Percentiles rank a stretch among this genome's conserved stretches.
These are phyloP conservation scores for Silurus aristotelis DNA, from an alignment of 2,797 vertebrate species.

Conservation along the genomic window DNA sequence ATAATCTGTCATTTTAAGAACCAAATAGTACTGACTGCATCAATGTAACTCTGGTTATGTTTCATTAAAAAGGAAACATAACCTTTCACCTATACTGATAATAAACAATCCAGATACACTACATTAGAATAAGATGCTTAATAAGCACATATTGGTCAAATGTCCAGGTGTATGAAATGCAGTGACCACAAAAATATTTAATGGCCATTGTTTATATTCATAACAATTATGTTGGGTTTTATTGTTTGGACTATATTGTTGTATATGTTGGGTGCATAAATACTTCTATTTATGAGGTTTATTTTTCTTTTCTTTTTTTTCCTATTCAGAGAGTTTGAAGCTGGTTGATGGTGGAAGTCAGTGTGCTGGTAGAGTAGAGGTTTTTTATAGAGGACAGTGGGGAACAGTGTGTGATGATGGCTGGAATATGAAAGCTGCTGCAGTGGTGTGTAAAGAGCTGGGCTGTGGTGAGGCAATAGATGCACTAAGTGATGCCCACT, in stretches of 20 bases:
- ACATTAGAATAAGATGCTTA: neutral
- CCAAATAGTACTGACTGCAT: neutral
- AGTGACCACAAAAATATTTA: too few species aligned
- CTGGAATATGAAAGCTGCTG: slow-evolving; percentile 1
- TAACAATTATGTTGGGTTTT: too few species aligned
- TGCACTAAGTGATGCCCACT: neutral
- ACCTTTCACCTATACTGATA: neutral
- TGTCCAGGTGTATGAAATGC: too few species aligned
- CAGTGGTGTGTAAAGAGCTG: slow-evolving; percentile 16
- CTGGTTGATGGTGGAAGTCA: slow-evolving; percentile 36
- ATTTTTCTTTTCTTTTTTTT: neutral
- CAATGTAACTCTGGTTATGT: neutral
- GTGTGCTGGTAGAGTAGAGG: slow-evolving; percentile 40
- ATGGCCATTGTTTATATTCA: too few species aligned
- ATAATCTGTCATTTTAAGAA: neutral
- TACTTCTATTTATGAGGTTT: neutral
- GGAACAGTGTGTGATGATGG: slow-evolving; percentile 39
- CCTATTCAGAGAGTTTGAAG: slow-evolving; percentile 24
- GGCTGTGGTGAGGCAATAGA: neutral
- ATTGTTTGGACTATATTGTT: too few species aligned
- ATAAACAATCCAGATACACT: neutral
- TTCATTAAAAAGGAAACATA: neutral
- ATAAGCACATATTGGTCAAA: too few species aligned
- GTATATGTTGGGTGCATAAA: too few species aligned
- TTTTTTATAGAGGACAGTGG: slow-evolving; percentile 23